phyloP scores from a whole-genome alignment of 2,888 invertebrate species.

The Erebia palarica region DNA sequence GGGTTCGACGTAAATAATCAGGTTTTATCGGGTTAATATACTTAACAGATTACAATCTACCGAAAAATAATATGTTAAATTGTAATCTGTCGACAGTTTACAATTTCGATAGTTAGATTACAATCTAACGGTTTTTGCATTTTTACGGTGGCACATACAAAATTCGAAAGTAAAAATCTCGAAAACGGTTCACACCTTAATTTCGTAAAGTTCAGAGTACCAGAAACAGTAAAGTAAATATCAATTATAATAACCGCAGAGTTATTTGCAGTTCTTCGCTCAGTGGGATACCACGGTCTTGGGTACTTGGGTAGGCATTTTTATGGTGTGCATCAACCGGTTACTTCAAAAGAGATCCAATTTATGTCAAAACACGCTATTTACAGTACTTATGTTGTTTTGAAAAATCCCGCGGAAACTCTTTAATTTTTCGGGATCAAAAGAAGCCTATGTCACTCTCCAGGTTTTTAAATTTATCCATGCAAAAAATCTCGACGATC shows the following conservation, averaged over 20 bases:
- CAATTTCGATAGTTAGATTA: too few species aligned
- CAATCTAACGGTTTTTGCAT: too few species aligned
- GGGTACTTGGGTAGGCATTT: neutral
- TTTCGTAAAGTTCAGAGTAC: constrained; percentile 31
- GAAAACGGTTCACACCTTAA: constrained; percentile 16
- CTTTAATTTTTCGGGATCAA: neutral
- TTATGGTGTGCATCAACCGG: constrained; percentile 3
- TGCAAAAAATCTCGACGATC: too few species aligned
- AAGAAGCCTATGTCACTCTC: neutral
- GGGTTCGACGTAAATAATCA: too few species aligned
- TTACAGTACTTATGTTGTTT: neutral
- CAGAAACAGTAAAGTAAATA: constrained; percentile 34
- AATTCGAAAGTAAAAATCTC: constrained; percentile 31
- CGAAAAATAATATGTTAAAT: too few species aligned
- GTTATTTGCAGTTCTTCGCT: constrained; percentile 28
- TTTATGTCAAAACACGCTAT: neutral
- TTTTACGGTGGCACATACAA: too few species aligned
- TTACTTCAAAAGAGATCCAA: neutral
- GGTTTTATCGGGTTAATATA: too few species aligned
- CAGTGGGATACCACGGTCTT: constrained; percentile 30
- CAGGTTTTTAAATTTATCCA: too few species aligned
- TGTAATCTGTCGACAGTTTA: too few species aligned
- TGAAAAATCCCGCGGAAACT: neutral
- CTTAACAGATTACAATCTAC: too few species aligned
- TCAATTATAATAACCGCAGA: constrained; percentile 35